phyloP scores from a whole-genome alignment of 2,797 vertebrate species.

The Ptychobarbus kaznakovi region DNA sequence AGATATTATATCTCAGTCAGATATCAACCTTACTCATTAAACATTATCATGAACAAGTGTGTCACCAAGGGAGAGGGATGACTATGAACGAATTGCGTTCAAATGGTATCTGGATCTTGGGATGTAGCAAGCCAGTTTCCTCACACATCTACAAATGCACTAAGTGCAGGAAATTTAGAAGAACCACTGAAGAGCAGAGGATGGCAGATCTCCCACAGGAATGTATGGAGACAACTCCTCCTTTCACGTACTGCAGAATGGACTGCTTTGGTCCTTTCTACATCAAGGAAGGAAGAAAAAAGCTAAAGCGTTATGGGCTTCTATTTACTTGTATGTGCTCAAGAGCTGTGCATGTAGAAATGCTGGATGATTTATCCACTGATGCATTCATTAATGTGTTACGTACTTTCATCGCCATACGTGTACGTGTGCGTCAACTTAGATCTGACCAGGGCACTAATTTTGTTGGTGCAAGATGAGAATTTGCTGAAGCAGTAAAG shows the following conservation, averaged over 20 bases:
- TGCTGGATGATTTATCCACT: conserved; percentile 3
- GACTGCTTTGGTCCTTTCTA: no score
- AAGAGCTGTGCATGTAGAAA: background rate
- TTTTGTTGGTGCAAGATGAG: background rate
- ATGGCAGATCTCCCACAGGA: no score
- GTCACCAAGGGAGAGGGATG: background rate
- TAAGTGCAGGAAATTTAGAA: conserved; percentile 1
- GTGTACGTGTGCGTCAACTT: background rate
- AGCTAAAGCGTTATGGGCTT: background rate
- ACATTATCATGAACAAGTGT: no score
- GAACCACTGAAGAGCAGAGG: background rate
- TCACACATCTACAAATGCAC: background rate
- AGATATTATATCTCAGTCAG: no score
- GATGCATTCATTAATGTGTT: conserved; percentile 4
- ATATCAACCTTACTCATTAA: no score
- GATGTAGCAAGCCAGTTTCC: background rate
- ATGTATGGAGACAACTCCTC: no score
- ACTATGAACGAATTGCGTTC: background rate
- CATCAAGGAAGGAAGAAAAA: background rate
- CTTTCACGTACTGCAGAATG: no score
- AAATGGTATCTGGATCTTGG: background rate
- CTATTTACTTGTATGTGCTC: background rate
- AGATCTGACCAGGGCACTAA: conserved; percentile 7
- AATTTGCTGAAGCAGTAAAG: background rate
- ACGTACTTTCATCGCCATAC: background rate